Base-by-base conservation (phyloP, 2,888 invertebrate genomes). In the Corythucha ciliata region DNA sequence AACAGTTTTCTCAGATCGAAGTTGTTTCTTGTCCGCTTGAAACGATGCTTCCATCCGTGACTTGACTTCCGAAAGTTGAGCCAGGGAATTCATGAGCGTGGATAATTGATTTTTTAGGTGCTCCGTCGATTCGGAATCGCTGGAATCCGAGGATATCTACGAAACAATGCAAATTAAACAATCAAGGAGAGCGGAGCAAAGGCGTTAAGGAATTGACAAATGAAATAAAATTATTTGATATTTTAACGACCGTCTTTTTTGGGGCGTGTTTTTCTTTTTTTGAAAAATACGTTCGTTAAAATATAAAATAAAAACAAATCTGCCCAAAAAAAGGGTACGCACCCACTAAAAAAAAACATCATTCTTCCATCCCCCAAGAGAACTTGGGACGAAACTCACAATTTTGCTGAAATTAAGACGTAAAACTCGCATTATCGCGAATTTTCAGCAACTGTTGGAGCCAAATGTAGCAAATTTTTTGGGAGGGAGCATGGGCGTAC, bases 1-100 rank as follows among this genome's bases (percentile, higher is more conserved):
- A 57, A 61, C 59, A 51, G 58, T 60, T 54, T 61, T 64, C 59
- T 81, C 83, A 61, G 69, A 71, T 25, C 76, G 69, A 18, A 77
- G 57, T 57, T 74, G 72, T 63, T 79, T 81, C 60, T 79, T 81
- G 62, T 83, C 83, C 10, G 75, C 74, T 62, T 86, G 82, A 66
- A 86, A 89, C 36, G 79, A 83, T 45, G 83, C 81, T 68, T 91
- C 90, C 78, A 88, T 81, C 37, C 83, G 77, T 1, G 84, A 79
- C 64, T 90, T 91, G 66, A 90, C 89, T 3, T 81, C 80, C 0
- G 85, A 79, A 25, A 91, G 69, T 1, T 85, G 86, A 0, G 84
- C 77, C 40, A 91, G 67, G 1, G 88, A 81, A 59, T 80, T 72
- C 68, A 79, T 81, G 14, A 83, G 69, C 0, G 79, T 76, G 7